A percentile compares a stretch with the other conserved stretches of the same genome.
phyloP scores from a whole-genome alignment of 2,888 invertebrate species.

The Encarsia formosa region DNA sequence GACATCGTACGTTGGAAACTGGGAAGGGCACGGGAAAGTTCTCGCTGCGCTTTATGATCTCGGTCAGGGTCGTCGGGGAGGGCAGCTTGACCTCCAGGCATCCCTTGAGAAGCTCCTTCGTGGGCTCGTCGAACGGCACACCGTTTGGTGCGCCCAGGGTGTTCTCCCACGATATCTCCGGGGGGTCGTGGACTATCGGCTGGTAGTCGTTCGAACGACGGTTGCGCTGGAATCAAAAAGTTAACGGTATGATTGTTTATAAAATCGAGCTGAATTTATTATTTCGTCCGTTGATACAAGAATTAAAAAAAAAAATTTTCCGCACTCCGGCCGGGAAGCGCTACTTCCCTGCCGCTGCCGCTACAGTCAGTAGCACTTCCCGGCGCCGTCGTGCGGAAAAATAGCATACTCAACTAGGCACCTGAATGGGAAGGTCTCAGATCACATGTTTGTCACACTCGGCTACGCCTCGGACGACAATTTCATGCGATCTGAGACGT shows the following conservation, averaged over 20 bases:
- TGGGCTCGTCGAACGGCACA: slow-evolving; percentile 45
- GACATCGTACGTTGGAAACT: slow-evolving; percentile 43
- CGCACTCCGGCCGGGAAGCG: too few species aligned
- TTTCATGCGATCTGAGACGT: too few species aligned
- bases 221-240: slow-evolving; percentile 5
- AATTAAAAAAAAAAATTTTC: too few species aligned
- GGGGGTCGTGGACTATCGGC: slow-evolving; percentile 35
- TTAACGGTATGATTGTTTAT: not conserved
- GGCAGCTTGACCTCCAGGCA: slow-evolving; percentile 39
- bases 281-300: not conserved
- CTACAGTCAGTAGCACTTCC: too few species aligned
- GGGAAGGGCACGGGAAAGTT: slow-evolving; percentile 50
- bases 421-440: too few species aligned
- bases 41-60: slow-evolving; percentile 46
- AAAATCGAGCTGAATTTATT: not conserved
- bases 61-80: slow-evolving; percentile 36
- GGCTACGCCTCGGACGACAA: too few species aligned
- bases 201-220: slow-evolving; percentile 8
- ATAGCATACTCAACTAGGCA: too few species aligned
- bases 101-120: slow-evolving; percentile 39
- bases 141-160: slow-evolving; percentile 43
- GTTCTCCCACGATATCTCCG: slow-evolving; percentile 47
- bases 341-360: too few species aligned
- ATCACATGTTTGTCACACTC: too few species aligned
- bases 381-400: too few species aligned